These are phyloP conservation scores for Hirundo rustica DNA, from an alignment of 2,797 vertebrate species.

Conservation along the genomic window DNA sequence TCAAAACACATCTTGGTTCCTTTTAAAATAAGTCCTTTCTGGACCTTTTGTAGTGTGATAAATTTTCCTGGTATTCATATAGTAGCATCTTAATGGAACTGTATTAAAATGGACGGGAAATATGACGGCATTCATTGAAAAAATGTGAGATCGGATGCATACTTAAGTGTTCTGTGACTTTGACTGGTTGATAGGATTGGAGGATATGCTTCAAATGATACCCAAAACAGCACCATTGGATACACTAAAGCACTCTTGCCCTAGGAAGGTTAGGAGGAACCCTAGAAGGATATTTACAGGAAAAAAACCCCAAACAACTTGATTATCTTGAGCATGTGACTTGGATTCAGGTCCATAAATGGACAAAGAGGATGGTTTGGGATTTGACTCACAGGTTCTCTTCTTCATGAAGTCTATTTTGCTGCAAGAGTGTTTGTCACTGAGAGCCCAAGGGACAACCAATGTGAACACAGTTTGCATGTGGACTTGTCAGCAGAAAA, in stretches of 20 bases:
- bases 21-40: neutral
- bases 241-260: neutral
- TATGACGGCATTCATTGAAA: neutral
- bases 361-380: neutral
- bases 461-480: neutral
- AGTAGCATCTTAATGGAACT: neutral
- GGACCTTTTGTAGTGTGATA: neutral
- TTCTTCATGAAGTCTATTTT: neutral
- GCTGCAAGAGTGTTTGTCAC: neutral
- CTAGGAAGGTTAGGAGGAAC: neutral
- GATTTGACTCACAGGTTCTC: neutral
- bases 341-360: neutral
- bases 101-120: neutral
- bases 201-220: neutral
- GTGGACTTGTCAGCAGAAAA: neutral
- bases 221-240: neutral
- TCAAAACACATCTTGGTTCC: neutral
- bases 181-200: neutral
- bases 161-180: neutral
- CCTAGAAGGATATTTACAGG: neutral
- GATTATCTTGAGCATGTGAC: neutral
- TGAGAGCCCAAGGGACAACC: neutral
- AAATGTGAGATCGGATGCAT: neutral
- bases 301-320: neutral
- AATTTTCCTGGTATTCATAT: neutral